These are phyloP conservation scores for Laticauda laticaudata DNA, from an alignment of 2,113 vertebrate species.

Conservation along the genomic window DNA sequence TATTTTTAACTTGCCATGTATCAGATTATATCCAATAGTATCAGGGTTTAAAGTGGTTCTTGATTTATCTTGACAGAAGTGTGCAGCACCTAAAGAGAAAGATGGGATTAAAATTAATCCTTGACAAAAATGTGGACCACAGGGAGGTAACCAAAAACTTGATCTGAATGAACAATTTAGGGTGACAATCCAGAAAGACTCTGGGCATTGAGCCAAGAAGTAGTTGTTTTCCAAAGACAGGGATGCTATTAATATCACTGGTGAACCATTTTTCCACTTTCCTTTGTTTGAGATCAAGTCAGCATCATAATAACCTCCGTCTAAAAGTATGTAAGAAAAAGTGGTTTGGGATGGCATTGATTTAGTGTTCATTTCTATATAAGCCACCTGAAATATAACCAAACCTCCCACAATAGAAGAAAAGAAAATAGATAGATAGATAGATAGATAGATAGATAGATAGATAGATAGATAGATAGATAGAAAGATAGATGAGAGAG, in stretches of 20 bases:
- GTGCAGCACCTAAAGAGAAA: slow-evolving; percentile 9
- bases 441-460: background rate
- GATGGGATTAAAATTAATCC: slow-evolving; percentile 33
- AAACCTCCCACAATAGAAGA: background rate
- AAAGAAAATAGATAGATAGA: background rate
- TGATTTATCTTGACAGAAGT: background rate
- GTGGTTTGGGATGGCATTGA: background rate
- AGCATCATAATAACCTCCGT: background rate
- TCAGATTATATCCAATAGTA: accelerated
- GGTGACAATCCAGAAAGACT: slow-evolving; percentile 13
- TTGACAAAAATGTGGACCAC: slow-evolving; percentile 26
- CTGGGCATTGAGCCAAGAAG: background rate
- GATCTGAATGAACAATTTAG: background rate
- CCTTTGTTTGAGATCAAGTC: background rate
- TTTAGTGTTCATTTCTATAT: background rate
- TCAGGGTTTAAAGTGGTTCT: background rate
- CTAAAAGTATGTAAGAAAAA: accelerated
- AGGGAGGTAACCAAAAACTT: accelerated
- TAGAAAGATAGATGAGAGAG: too few species aligned
- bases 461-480: too few species aligned
- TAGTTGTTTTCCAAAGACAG: background rate
- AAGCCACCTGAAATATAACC: background rate
- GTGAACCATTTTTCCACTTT: background rate
- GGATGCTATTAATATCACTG: accelerated
- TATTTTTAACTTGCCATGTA: accelerated